phyloP scores from a whole-genome alignment of 2,113 vertebrate genomes.

The Thamnaconus septentrionalis region DNA sequence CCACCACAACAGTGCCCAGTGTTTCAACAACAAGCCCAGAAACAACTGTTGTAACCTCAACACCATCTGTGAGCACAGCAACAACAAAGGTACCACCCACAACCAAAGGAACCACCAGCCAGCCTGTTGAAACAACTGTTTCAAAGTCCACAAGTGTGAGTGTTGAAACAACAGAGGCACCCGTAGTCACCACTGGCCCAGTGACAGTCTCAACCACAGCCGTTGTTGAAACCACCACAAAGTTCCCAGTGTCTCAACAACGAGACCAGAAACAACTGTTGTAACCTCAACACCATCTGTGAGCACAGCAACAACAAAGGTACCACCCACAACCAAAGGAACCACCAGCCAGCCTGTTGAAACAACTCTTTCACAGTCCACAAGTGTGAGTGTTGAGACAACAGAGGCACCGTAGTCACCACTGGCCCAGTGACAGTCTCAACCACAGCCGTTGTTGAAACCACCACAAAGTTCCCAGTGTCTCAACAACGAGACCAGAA shows the following conservation, averaged over 20 bases:
- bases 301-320: neutral
- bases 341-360: neutral
- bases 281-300: neutral
- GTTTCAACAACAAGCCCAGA: no score
- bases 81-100: no score
- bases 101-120: no score
- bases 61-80: no score
- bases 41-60: no score
- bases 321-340: neutral
- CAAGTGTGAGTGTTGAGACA: neutral
- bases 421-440: constrained; percentile 5
- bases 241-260: neutral
- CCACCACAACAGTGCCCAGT: no score
- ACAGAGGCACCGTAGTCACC: neutral
- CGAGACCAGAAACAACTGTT: constrained; percentile 1
- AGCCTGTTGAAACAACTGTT: no score
- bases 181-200: neutral
- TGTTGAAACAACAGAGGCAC: neutral
- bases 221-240: neutral
- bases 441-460: constrained; percentile 14
- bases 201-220: neutral
- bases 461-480: neutral
- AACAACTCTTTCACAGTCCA: neutral
- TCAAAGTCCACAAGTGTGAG: neutral
- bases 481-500: neutral